Evolutionary conservation across 2,113 vertebrate genomes (phyloP).

Genomic region (Indri indri): DNA sequence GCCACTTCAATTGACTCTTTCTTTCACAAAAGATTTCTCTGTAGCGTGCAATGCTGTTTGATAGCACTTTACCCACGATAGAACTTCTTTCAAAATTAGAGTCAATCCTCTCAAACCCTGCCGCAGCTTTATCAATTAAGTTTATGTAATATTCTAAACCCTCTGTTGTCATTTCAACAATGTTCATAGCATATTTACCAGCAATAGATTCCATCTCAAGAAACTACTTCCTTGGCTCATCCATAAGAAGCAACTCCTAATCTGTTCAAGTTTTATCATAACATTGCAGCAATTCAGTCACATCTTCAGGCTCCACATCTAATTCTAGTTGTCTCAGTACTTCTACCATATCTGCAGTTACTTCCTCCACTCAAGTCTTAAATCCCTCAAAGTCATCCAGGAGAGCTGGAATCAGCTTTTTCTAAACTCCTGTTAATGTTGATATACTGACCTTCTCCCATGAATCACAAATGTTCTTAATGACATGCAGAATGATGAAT

Average conservation of each 20-base stretch:
- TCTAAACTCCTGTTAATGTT: background rate
- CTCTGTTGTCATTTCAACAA: background rate
- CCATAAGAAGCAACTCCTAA: background rate
- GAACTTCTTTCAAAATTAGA: background rate
- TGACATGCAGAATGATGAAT: background rate
- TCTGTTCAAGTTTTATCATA: background rate
- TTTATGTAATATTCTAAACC: background rate
- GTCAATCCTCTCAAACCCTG: background rate
- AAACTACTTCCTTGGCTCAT: background rate
- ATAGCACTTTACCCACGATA: background rate
- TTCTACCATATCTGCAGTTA: background rate
- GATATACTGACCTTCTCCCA: background rate
- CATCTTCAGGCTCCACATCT: background rate
- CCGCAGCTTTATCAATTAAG: background rate
- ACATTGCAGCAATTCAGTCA: background rate
- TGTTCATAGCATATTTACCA: background rate
- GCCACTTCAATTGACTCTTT: background rate
- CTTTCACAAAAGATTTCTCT: background rate
- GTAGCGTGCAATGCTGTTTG: background rate
- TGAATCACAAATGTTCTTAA: background rate
- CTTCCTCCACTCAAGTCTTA: background rate
- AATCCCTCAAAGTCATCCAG: background rate
- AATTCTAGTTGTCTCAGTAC: background rate
- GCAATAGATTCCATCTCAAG: background rate
- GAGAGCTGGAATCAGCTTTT: background rate